These are phyloP conservation scores for Patiria pectinifera DNA, from an alignment of 53 echinoderm and acorn worm genomes.

Conservation along the genomic window DNA sequence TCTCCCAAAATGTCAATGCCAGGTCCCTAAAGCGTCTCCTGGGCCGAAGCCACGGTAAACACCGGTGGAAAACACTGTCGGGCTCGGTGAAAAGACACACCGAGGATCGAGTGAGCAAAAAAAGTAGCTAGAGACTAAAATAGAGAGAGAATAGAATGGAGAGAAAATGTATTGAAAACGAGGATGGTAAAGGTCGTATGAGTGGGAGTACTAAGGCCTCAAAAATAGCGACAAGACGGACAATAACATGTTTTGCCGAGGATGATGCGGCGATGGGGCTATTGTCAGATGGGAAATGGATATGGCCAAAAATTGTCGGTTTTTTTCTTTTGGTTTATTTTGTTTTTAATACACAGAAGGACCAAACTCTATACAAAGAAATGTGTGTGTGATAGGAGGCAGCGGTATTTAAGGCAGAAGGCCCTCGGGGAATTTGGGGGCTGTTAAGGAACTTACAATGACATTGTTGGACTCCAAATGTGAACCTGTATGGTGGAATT, in stretches of 20 bases:
- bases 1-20: slow-evolving; percentile 50
- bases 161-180: slow-evolving; percentile 3
- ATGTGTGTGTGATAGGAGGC: background rate
- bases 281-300: slow-evolving; percentile 30
- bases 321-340: too few species aligned
- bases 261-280: background rate
- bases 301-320: background rate
- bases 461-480: too few species aligned
- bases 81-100: background rate
- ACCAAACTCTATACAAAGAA: background rate
- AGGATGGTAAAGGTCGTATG: background rate
- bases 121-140: background rate
- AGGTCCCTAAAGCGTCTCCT: background rate
- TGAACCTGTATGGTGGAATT: too few species aligned
- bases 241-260: slow-evolving; percentile 34
- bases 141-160: background rate
- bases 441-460: too few species aligned
- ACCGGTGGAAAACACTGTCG: background rate
- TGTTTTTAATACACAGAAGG: background rate
- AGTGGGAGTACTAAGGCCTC: background rate
- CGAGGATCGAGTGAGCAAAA: background rate
- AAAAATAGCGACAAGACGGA: slow-evolving; percentile 10
- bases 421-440: too few species aligned
- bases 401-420: background rate
- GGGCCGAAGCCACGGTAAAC: slow-evolving; percentile 31